These are phyloP conservation scores for Sphecodes monilicornis DNA, from an alignment of 2,888 invertebrate species.

Conservation along the genomic window DNA sequence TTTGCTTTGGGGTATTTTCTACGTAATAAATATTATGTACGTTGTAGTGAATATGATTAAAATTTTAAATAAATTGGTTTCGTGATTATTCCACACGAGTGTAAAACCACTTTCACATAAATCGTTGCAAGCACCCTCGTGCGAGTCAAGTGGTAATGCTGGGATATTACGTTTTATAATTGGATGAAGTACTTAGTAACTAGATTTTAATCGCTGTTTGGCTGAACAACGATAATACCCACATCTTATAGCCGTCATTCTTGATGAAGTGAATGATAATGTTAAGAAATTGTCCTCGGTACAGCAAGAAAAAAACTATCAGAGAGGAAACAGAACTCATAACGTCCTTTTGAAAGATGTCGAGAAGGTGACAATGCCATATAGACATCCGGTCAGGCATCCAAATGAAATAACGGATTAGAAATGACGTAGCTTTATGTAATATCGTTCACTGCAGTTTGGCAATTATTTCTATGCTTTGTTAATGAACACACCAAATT, in stretches of 20 bases:
- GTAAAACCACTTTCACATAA: neutral
- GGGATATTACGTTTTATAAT: constrained; percentile 10
- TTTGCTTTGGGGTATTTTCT: neutral
- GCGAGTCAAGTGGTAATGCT: neutral
- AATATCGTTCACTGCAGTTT: neutral
- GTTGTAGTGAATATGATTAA: neutral
- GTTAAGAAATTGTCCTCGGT: neutral
- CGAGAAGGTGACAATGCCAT: neutral
- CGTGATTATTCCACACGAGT: neutral
- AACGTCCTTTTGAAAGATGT: neutral
- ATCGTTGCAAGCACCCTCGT: neutral
- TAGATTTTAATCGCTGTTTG: neutral
- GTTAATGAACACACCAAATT: neutral
- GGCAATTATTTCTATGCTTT: neutral
- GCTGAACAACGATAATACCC: neutral
- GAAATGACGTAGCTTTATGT: too few relatives aligned
- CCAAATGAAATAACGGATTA: too few relatives aligned
- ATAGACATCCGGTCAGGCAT: neutral
- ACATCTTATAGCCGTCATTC: neutral
- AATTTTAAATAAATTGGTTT: neutral
- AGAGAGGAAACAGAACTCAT: too few relatives aligned
- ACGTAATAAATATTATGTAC: neutral
- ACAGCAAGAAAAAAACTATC: neutral
- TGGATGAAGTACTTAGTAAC: neutral
- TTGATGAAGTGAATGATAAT: neutral